Base-by-base conservation (phyloP, 2,888 invertebrate genomes). In the Aleiodes alternator region DNA sequence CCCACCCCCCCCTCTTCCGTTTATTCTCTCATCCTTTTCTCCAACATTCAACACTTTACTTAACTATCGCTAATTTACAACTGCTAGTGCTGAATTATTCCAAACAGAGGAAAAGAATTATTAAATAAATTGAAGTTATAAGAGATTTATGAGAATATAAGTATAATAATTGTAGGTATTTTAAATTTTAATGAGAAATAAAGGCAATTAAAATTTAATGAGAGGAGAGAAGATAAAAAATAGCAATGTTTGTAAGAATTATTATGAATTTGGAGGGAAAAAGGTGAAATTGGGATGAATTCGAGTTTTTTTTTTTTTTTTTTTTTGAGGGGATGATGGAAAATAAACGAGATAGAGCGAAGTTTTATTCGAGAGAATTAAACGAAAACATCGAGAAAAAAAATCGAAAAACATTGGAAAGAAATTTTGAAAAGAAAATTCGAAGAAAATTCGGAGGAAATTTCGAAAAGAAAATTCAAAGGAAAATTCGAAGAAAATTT, bases 61-160 rank as follows among this genome's bases (percentile, higher is more conserved):
- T 48, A 48, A 64, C 64, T 64, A 48, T 48, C 64, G 16, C 64
- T 64, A 64, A 64, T 64, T 64, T 64, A 64, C 48, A 16, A 61
- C 61, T 14, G 43, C 64, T 48, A 64, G 43, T 64, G 64, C 23
- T 64, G 64, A 64, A 43, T 48, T 64, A 48, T 64, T 64, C 64
- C 14, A 64, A 64, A 64, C 64, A 64, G 16, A 64, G 34, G 34
- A 34, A 59, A 4, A 6, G 16, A 43, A 43, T 43, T 43, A 38
- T 34, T 34, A 43, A 43, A 43, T 11, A 9, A 43, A 43, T 43
- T 43, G 3, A 43, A 9, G 16, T 23, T 23, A 16, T 16, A 64
- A 43, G 5, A 7, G 9, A 34, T 43, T 64, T 48, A 64, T 43
- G 61, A 14, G 43, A 61, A 23, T 1, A 12, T 34, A 34, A 34